A percentile compares a stretch with the other conserved stretches of the same genome.
These are phyloP conservation scores for Syrrhaptes paradoxus DNA, from an alignment of 2,113 vertebrate species.

Conservation along the genomic window DNA sequence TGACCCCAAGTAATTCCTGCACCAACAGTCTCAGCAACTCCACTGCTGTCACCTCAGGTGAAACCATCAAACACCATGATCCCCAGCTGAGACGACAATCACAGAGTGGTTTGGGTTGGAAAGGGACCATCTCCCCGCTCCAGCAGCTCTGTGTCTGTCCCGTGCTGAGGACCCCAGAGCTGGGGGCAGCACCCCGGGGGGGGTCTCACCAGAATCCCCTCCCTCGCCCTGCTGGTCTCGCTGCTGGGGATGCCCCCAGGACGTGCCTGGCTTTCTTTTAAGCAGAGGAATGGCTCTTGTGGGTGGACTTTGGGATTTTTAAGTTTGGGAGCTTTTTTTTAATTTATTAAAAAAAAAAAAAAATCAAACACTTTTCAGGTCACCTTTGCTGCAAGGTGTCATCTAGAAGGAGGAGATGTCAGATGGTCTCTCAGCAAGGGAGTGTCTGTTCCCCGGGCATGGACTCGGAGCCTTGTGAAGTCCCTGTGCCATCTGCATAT, in stretches of 20 bases:
- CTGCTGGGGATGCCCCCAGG: background rate
- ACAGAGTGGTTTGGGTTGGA: background rate
- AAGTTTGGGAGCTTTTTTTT: too few relatives aligned
- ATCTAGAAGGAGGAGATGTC: background rate
- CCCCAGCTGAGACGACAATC: background rate
- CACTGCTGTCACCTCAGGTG: background rate
- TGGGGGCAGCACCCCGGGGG: fast-evolving
- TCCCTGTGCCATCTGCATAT: background rate
- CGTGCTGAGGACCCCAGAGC: too few relatives aligned
- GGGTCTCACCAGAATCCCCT: background rate
- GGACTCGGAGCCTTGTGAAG: background rate
- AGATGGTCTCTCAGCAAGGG: slow-evolving; percentile 8
- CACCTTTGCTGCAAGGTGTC: background rate
- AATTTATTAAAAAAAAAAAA: too few relatives aligned
- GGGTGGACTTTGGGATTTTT: background rate
- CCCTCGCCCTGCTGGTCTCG: fast-evolving
- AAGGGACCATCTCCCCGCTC: background rate
- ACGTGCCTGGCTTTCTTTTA: background rate
- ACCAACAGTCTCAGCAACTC: background rate
- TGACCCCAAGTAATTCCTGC: background rate
- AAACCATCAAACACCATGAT: background rate
- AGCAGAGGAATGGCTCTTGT: background rate
- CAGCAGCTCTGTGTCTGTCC: background rate
- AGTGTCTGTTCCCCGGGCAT: background rate
- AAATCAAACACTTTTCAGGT: background rate